These are phyloP conservation scores for Periplaneta americana DNA, from an alignment of 1,140 invertebrate genomes.

Conservation along the genomic window DNA sequence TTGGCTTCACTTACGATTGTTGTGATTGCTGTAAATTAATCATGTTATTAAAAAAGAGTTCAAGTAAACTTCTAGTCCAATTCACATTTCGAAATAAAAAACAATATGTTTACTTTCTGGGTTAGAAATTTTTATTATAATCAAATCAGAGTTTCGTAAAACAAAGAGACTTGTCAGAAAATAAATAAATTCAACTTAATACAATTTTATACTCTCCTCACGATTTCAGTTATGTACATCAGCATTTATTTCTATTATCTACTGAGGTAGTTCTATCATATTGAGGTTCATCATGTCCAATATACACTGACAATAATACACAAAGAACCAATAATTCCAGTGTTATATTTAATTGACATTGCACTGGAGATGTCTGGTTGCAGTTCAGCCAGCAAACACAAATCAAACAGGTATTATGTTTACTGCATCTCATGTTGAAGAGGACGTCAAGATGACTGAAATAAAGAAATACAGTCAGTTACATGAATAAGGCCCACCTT, in stretches of 20 bases:
- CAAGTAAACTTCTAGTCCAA: too few species aligned
- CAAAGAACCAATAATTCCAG: neutral
- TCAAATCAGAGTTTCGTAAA: neutral
- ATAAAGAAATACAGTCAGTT: neutral
- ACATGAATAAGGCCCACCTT: too few species aligned
- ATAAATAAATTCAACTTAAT: neutral
- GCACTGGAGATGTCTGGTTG: neutral
- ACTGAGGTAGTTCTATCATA: neutral
- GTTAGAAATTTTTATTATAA: neutral
- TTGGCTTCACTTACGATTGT: too few species aligned
- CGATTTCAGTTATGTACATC: neutral
- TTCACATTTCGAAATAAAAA: too few species aligned
- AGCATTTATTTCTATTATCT: neutral
- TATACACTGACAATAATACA: neutral
- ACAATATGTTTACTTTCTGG: neutral
- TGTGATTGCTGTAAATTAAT: too few species aligned
- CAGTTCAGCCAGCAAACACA: neutral
- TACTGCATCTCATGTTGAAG: too few species aligned
- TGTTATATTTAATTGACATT: neutral
- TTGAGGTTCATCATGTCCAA: neutral
- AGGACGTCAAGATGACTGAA: neutral
- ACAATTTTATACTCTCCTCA: neutral
- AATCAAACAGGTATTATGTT: neutral
- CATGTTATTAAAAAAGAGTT: too few species aligned
- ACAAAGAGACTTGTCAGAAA: neutral